Base-by-base conservation (phyloP, 2,888 invertebrate genomes). In the Eupithecia pulchellata region DNA sequence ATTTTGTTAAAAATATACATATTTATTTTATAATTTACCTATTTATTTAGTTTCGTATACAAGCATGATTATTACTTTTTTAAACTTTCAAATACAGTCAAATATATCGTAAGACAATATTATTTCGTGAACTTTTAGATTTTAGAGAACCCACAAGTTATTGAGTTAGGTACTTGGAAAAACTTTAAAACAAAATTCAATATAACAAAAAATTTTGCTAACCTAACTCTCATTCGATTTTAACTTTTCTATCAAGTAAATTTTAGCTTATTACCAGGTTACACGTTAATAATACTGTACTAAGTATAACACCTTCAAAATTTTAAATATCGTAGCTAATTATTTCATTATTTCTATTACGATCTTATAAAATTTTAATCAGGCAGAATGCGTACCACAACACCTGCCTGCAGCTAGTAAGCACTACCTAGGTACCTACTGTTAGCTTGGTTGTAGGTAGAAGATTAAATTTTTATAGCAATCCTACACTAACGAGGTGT, bases 401-500 rank as follows among this genome's bases (percentile, higher is more conserved):
- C 20, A 47, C 20, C 5, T 47, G 11, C 47, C 4, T 20, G n/a
- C 2, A 47, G 42, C 42, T 2, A 9, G n/a, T 47, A 20, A 8
- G 42, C n/a, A 20, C 20, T 20, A 47, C n/a, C n/a, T n/a, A n/a
- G n/a, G n/a, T n/a, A n/a, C n/a, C n/a, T n/a, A n/a, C 2, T 9
- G 20, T 47, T 11, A n/a, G 9, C 47, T 20, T 4, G 47, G 47
- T 47, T 47, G 11, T 47, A 47, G 47, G 47, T 20, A 20, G 47
- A 42, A 52, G 52, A 30, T 32, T 60, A 61, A 20, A 34, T n/a
- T 25, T 36, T 34, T 36, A 47, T 61, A 20, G 64, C 20, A 55
- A 60, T 64, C 47, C 74, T 76, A 78, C 78, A 74, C 75, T 76
- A 68, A 69, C 75, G 79, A 82, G 78, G 81, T 81, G 84, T 78